Evolutionary conservation across 2,888 invertebrate genomes (phyloP), one percentile per base, ranked within the genome.

Genomic region (Melinaea menophilus): DNA sequence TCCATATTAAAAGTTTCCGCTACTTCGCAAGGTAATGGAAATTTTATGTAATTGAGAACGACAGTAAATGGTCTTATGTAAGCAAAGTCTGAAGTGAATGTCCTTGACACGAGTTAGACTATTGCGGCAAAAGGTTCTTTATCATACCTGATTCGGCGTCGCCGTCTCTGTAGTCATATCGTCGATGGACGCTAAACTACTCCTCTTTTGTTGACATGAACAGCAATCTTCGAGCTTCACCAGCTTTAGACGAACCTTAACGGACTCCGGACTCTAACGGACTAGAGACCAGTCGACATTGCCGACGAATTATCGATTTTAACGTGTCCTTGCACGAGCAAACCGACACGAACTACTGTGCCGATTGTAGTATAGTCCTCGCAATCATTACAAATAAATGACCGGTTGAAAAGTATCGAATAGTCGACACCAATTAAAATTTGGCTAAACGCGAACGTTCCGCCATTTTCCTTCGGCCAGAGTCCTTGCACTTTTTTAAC

Each of bases 161-260:
- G 85, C 89, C 71, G 91, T 90, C 73, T 91, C 91, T 69, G 91
- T 91, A 72, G 91, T 91, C 91, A 91, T 91, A 69, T 84, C 84
- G 77, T 75, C 82, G 77, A 84, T 84, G 68, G 84, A 80, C 72
- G 84, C 83, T 69, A 85, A 73, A 71, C 85, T 87, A 85, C 78
- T 86, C 82, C 76, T 81, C 81, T 78, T 86, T 81, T 79, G 75
- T 85, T 78, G 86, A 87, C 90, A 91, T 86, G 84, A 79, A 88
- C 88, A 88, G 79, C 87, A 86, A 76, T 78, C 79, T 75, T 67
- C 77, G 64, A 86, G 75, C 73, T 75, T 75, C 74, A 79, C 81
- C 89, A 86, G 86, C 72, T 73, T 84, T 79, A 72, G 75, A 75
- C 70, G 70, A 67, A 69, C 73, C 72, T 61, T 65, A 69, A 68